Conservation (phyloP, 1,140 invertebrate species). For the roundworm (Caenorhabditis elegans) region DNA sequence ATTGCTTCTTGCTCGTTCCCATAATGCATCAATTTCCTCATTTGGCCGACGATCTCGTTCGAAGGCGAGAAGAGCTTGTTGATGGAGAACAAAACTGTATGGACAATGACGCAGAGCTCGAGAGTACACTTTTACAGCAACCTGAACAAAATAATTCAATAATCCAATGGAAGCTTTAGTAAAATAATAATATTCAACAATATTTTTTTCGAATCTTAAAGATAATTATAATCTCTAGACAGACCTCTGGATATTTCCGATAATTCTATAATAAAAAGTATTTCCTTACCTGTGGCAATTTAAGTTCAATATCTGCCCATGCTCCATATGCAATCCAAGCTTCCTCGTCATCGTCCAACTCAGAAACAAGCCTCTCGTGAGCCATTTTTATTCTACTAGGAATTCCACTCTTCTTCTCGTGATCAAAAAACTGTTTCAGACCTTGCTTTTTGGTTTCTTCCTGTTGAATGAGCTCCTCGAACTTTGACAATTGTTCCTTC, state of each 20-base stretch:
- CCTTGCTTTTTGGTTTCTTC: background rate
- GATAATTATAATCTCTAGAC: no score
- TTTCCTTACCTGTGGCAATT: slow-evolving; percentile 38
- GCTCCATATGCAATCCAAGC: slow-evolving; percentile 18
- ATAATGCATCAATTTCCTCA: slow-evolving; percentile 34
- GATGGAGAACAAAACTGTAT: slow-evolving; percentile 23
- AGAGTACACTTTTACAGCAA: slow-evolving; percentile 31
- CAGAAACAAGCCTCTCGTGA: slow-evolving; percentile 28
- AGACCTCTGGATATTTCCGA: no score
- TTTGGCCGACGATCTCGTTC: slow-evolving; percentile 32
- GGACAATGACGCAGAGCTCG: slow-evolving; percentile 32
- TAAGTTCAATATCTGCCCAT: slow-evolving; percentile 34
- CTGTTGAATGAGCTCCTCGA: background rate
- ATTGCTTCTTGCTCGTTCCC: slow-evolving; percentile 23
- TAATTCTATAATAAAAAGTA: no score
- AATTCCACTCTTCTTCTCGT: background rate
- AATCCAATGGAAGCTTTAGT: no score
- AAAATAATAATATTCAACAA: no score
- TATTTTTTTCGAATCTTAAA: no score
- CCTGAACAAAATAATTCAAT: slow-evolving; percentile 1
- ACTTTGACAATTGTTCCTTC: background rate
- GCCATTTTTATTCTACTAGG: background rate
- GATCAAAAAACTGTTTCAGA: background rate
- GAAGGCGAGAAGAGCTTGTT: slow-evolving; percentile 28
- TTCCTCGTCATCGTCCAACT: background rate